Conservation (phyloP, 2,797 vertebrate genomes). For the Anas bahamensis region DNA sequence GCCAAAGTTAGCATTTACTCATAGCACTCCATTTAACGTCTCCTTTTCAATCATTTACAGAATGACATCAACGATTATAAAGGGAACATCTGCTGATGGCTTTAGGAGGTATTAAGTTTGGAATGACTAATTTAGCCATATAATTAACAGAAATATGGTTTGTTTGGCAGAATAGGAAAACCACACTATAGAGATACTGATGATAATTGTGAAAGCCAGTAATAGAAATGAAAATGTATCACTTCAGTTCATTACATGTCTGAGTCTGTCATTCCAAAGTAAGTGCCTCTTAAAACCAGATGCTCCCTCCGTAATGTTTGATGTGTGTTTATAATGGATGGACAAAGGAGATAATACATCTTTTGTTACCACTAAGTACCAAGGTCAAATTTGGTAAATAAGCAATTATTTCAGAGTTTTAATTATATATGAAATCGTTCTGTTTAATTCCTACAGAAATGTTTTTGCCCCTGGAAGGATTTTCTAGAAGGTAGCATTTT, state of each 20-base stretch:
- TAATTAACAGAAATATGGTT: constrained; percentile 65
- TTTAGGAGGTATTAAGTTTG: constrained; percentile 67
- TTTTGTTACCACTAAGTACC: constrained; percentile 10
- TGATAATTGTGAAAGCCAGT: constrained; percentile 58
- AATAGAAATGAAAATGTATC: constrained; percentile 56
- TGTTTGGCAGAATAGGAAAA: constrained; percentile 54
- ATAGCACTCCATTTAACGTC: neutral
- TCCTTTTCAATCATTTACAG: constrained; percentile 29
- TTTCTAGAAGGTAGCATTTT: neutral
- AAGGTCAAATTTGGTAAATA: constrained; percentile 37
- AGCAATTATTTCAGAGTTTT: neutral
- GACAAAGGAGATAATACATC: constrained; percentile 10
- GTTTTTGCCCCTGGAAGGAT: neutral
- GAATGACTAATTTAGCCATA: constrained; percentile 59
- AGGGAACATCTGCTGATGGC: constrained; percentile 68
- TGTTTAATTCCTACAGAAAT: neutral
- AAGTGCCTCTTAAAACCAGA: constrained; percentile 66
- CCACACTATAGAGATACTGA: constrained; percentile 43
- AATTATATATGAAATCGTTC: neutral
- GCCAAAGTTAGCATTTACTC: constrained; percentile 31
- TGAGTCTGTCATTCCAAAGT: constrained; percentile 40
- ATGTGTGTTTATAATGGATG: neutral
- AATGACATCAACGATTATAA: constrained; percentile 37
- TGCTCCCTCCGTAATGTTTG: constrained; percentile 46
- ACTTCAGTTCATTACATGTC: constrained; percentile 28